Conservation (phyloP, 1,140 invertebrate species). For the Idris sp. region DNA sequence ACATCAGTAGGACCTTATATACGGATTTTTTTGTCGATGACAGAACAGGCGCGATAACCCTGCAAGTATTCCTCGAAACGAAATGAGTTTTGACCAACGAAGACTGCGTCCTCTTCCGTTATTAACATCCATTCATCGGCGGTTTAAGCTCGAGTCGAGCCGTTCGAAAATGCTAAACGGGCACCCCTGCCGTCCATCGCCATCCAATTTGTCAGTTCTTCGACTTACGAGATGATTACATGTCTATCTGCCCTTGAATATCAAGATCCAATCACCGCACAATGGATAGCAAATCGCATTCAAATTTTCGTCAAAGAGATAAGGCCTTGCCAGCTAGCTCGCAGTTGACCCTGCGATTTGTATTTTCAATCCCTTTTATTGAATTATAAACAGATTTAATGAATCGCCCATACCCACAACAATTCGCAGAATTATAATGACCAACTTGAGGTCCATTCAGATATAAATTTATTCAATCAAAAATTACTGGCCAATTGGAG, state of each 20-base stretch:
- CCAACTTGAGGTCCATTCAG: too few relatives aligned
- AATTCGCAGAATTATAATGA: too few relatives aligned
- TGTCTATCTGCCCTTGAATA: conserved; percentile 58
- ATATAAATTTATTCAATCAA: too few relatives aligned
- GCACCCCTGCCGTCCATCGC: conserved; percentile 58
- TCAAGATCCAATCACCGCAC: conserved; percentile 53
- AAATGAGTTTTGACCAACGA: conserved; percentile 62
- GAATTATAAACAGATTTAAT: conserved; percentile 44
- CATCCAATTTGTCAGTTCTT: conserved; percentile 66
- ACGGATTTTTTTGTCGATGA: conserved; percentile 49
- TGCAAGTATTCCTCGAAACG: conserved; percentile 12
- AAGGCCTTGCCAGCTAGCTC: conserved; percentile 19
- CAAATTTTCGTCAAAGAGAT: conserved; percentile 57
- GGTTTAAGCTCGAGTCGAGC: conserved; percentile 54
- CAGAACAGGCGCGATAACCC: conserved; percentile 29
- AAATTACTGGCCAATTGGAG: too few relatives aligned
- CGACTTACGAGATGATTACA: conserved; percentile 58
- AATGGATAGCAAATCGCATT: conserved; percentile 53
- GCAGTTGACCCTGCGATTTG: conserved; percentile 34
- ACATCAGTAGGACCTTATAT: conserved; percentile 52
- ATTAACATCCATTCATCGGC: conserved; percentile 71
- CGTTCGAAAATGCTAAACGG: conserved; percentile 65
- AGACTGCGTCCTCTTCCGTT: conserved; percentile 63
- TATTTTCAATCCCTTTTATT: conserved; percentile 49
- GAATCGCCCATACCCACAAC: conserved; percentile 1